phyloP scores from a whole-genome alignment of 2,797 vertebrate species.

The Pteropus rufus region DNA sequence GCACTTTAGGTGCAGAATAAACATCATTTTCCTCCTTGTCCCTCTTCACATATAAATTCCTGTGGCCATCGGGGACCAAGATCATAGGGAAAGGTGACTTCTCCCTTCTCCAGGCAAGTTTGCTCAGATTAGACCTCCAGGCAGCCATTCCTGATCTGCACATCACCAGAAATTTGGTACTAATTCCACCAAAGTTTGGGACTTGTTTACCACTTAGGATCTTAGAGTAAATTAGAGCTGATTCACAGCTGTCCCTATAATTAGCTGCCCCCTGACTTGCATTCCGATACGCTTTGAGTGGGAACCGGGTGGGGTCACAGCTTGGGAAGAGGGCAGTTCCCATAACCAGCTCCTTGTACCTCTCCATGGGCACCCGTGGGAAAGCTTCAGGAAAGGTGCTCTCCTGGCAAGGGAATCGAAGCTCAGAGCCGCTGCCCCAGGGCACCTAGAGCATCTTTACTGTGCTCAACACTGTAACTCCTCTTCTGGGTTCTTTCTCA shows the following conservation, averaged over 20 bases:
- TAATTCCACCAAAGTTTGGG: neutral
- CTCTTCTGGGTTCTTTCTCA: neutral
- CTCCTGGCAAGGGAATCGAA: neutral
- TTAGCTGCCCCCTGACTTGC: slow-evolving; percentile 9
- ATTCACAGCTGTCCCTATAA: slow-evolving; percentile 16
- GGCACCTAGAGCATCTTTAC: accelerated
- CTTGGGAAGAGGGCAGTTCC: neutral
- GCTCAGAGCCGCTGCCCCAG: neutral
- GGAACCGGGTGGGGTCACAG: neutral
- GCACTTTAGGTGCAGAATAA: accelerated
- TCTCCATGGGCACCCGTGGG: neutral
- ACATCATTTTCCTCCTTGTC: neutral
- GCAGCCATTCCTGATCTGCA: neutral
- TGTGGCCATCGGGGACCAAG: neutral
- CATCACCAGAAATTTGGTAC: neutral
- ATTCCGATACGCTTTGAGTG: neutral
- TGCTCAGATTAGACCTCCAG: neutral
- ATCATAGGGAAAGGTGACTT: neutral
- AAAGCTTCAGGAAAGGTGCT: neutral
- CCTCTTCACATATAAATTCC: neutral
- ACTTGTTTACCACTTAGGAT: neutral
- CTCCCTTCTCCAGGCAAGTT: neutral
- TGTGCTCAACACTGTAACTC: neutral
- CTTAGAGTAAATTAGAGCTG: slow-evolving; percentile 20
- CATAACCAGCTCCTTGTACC: neutral